Evolutionary conservation across 2,888 invertebrate genomes (phyloP).

Genomic region (Leuctra nigra): DNA sequence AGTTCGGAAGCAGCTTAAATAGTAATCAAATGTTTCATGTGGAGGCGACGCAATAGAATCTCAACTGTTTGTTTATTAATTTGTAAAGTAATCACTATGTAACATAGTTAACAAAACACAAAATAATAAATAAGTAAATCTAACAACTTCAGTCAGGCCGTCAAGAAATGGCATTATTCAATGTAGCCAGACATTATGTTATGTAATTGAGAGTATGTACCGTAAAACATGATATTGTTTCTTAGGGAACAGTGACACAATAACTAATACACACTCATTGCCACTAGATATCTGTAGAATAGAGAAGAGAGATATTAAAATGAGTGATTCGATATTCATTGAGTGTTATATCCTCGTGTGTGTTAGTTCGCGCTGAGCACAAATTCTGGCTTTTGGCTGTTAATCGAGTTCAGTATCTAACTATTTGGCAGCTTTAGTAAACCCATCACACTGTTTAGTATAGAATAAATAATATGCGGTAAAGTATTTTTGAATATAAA

Average conservation of each 20-base stretch:
- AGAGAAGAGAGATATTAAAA: background rate
- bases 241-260: background rate
- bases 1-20: no score
- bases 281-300: no score
- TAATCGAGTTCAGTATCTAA: background rate
- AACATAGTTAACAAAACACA: no score
- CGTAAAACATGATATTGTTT: background rate
- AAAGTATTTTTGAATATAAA: background rate
- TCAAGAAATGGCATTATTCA: no score
- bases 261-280: slow-evolving; percentile 3
- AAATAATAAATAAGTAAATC: no score
- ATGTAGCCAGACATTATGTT: no score
- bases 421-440: slow-evolving; percentile 3
- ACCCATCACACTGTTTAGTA: background rate
- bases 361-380: background rate
- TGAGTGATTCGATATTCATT: background rate
- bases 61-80: no score
- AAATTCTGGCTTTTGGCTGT: background rate
- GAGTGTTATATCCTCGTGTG: background rate
- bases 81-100: no score
- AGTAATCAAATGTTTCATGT: no score
- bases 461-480: background rate
- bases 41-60: no score
- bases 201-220: background rate
- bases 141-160: no score